Evolutionary conservation across 2,888 invertebrate species (phyloP).

Genomic region (Crossocerus cetratus): DNA sequence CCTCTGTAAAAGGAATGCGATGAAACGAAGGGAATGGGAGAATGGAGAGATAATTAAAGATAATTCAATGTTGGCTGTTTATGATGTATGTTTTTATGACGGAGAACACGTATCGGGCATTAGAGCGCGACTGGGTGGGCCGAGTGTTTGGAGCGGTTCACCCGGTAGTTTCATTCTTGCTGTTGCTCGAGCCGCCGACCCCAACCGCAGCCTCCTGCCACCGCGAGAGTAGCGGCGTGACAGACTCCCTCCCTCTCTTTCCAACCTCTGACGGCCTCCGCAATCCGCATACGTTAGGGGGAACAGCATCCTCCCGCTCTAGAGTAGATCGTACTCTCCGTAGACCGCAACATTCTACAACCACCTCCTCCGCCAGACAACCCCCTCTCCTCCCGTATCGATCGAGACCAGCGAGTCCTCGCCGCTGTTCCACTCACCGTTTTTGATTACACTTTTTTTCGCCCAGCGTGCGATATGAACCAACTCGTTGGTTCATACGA

Average conservation of each 20-base stretch:
- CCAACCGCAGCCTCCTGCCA: constrained; percentile 42
- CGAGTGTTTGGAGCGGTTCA: background rate
- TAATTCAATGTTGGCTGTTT: no score
- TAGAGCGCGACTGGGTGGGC: no score
- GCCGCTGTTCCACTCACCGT: background rate
- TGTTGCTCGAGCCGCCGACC: constrained; percentile 29
- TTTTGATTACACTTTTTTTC: background rate
- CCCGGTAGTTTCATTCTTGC: background rate
- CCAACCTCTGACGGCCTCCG: no score
- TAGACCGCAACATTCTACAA: no score
- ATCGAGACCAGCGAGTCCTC: background rate
- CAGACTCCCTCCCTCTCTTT: constrained; percentile 20
- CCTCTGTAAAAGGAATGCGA: no score
- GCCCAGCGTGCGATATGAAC: constrained; percentile 2
- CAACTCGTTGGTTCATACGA: no score
- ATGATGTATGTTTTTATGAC: no score
- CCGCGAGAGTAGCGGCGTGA: constrained; percentile 36
- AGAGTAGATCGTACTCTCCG: no score
- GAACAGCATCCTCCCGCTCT: no score
- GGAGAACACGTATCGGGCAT: no score
- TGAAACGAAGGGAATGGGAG: no score
- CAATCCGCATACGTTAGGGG: background rate
- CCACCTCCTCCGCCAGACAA: background rate
- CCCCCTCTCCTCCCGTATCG: background rate
- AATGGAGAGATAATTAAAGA: no score